These are phyloP conservation scores for Cheumatopsyche charites DNA, from an alignment of 1,140 invertebrate species.

Conservation along the genomic window DNA sequence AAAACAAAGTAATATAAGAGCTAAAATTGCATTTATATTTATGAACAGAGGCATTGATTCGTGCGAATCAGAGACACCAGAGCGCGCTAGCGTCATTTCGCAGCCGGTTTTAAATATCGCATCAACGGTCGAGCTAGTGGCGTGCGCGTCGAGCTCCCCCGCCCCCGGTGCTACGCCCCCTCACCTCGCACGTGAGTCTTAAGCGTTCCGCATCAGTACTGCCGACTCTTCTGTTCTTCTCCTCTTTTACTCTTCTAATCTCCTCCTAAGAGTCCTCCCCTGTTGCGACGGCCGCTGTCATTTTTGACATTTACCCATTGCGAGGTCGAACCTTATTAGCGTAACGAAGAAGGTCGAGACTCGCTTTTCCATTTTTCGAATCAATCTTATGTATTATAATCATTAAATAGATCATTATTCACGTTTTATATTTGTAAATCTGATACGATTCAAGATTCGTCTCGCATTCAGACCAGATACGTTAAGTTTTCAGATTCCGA, in stretches of 20 bases:
- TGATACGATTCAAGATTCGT: too few species aligned
- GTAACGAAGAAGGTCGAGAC: too few species aligned
- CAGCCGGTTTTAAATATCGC: slow-evolving; percentile 21
- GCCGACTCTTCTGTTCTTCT: background rate
- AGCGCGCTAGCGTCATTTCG: background rate
- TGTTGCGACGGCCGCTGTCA: background rate
- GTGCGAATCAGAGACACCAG: background rate
- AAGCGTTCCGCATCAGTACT: background rate
- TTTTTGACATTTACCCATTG: background rate
- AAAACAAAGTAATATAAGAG: too few species aligned
- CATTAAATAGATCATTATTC: too few species aligned
- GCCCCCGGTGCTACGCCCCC: background rate
- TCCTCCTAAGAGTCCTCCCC: background rate
- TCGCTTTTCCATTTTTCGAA: too few species aligned
- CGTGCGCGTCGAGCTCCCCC: background rate
- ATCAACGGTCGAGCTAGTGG: background rate
- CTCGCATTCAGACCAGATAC: too few species aligned
- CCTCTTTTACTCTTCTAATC: background rate
- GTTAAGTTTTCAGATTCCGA: too few species aligned
- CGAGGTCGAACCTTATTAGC: too few species aligned
- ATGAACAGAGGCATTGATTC: too few species aligned
- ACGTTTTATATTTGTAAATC: too few species aligned
- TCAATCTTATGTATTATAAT: too few species aligned
- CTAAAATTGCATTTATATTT: too few species aligned
- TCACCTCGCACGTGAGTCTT: background rate